Conservation (phyloP, 2,113 vertebrate genomes). For the Coptodon bakossiorum region DNA sequence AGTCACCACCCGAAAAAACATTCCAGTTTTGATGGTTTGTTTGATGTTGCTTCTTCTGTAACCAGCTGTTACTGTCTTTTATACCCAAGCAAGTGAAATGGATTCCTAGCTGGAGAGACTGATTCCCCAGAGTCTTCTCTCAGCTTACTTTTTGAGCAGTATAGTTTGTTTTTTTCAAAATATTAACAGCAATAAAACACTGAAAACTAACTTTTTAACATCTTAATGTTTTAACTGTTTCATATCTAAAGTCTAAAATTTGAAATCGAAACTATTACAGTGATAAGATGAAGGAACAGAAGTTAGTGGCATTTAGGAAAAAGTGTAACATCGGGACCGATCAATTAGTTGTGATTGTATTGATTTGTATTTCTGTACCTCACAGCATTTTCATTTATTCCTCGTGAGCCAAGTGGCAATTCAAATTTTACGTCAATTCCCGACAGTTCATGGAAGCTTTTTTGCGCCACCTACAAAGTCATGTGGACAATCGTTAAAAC, state of each 20-base stretch:
- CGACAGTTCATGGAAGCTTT: background rate
- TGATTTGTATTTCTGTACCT: background rate
- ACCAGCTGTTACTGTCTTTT: background rate
- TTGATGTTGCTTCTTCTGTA: background rate
- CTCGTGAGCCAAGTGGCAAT: background rate
- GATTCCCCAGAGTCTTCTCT: background rate
- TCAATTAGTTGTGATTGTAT: background rate
- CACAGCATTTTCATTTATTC: background rate
- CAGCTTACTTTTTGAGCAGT: background rate
- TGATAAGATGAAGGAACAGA: background rate
- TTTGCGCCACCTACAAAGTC: background rate
- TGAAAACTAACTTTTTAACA: background rate
- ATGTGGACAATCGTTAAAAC: background rate
- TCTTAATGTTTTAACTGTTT: background rate
- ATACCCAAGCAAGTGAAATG: background rate
- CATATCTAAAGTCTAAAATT: background rate
- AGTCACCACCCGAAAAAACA: background rate
- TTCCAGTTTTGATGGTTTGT: background rate
- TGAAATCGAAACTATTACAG: background rate
- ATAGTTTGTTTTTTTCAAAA: fast-evolving
- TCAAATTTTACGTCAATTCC: background rate
- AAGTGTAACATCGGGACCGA: background rate
- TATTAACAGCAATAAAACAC: background rate
- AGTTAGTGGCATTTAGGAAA: background rate
- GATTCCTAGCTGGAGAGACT: background rate